phyloP scores from a whole-genome alignment of 2,888 invertebrate genomes.

The Pollenia griseotomentosa region DNA sequence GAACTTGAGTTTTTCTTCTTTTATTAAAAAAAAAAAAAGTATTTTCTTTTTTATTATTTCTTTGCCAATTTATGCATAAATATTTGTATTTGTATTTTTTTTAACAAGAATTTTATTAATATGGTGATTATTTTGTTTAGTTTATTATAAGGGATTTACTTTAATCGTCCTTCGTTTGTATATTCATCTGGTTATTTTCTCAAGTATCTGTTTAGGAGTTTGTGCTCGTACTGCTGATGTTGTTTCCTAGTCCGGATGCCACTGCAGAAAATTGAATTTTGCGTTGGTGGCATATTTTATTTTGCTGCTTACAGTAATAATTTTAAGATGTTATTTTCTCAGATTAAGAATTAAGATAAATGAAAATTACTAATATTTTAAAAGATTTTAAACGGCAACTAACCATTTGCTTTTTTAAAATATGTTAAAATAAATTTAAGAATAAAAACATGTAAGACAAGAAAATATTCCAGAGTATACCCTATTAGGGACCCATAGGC shows the following conservation, averaged over 20 bases:
- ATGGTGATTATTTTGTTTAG: constrained; percentile 65
- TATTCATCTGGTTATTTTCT: background rate
- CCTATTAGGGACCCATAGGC: too few species aligned
- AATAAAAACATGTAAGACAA: too few species aligned
- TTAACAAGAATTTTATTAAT: constrained; percentile 47
- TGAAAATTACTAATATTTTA: constrained; percentile 21
- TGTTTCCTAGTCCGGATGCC: constrained; percentile 25
- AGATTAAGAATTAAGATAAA: constrained; percentile 26
- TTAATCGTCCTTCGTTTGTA: background rate
- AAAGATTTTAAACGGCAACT: background rate
- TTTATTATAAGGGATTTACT: constrained; percentile 66
- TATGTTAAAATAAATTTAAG: background rate
- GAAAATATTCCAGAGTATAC: too few species aligned
- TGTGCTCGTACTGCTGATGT: background rate
- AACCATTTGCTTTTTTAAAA: background rate
- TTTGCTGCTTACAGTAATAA: constrained; percentile 38
- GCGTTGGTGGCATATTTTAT: constrained; percentile 57
- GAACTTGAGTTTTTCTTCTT: constrained; percentile 8
- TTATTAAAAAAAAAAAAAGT: background rate
- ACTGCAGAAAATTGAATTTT: constrained; percentile 59
- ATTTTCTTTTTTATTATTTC: background rate
- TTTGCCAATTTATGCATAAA: constrained; percentile 1
- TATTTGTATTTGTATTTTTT: background rate
- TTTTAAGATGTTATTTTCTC: constrained; percentile 44
- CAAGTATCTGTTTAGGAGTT: background rate